Percentiles rank a stretch among this genome's conserved stretches.
phyloP scores from a whole-genome alignment of 2,113 vertebrate genomes.

The human (Homo sapiens) region DNA sequence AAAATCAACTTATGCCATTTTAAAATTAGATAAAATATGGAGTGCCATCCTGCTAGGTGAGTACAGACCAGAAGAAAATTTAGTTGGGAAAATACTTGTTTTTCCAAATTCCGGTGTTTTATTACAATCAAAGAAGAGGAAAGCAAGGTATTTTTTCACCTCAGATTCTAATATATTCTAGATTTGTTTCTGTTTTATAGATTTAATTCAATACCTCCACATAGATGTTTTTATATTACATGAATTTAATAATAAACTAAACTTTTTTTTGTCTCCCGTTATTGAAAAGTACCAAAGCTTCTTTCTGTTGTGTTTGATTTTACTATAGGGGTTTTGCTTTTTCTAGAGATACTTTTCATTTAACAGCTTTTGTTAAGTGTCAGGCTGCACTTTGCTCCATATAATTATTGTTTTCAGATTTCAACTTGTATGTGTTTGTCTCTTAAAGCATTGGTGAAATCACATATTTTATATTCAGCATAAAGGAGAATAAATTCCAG shows the following conservation, averaged over 20 bases:
- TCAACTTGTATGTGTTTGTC: constrained; percentile 57
- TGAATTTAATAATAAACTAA: constrained; percentile 59
- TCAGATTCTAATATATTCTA: constrained; percentile 47
- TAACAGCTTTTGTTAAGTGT: constrained; percentile 28
- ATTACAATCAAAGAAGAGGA: constrained; percentile 53
- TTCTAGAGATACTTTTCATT: constrained; percentile 48
- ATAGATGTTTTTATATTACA: constrained; percentile 53
- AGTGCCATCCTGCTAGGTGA: not conserved
- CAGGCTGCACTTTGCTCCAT: not conserved
- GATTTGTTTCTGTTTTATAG: constrained; percentile 61
- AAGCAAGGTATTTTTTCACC: not conserved
- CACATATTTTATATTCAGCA: constrained; percentile 58
- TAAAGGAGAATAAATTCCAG: constrained; percentile 64
- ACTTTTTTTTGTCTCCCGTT: constrained; percentile 46
- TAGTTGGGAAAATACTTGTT: constrained; percentile 25
- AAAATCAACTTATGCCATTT: constrained; percentile 37
- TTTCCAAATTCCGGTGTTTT: constrained; percentile 35
- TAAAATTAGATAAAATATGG: not conserved
- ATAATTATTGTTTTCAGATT: constrained; percentile 44
- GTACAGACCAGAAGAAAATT: constrained; percentile 33
- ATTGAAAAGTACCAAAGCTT: constrained; percentile 66
- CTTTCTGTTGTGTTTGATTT: constrained; percentile 32
- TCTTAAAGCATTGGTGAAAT: constrained; percentile 38
- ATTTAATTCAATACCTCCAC: constrained; percentile 1
- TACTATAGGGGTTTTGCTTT: constrained; percentile 39